Percentiles rank a stretch among this genome's conserved stretches.
These are phyloP conservation scores for Reticulitermes lucifugus DNA, from an alignment of 2,888 invertebrate species.

Conservation along the genomic window DNA sequence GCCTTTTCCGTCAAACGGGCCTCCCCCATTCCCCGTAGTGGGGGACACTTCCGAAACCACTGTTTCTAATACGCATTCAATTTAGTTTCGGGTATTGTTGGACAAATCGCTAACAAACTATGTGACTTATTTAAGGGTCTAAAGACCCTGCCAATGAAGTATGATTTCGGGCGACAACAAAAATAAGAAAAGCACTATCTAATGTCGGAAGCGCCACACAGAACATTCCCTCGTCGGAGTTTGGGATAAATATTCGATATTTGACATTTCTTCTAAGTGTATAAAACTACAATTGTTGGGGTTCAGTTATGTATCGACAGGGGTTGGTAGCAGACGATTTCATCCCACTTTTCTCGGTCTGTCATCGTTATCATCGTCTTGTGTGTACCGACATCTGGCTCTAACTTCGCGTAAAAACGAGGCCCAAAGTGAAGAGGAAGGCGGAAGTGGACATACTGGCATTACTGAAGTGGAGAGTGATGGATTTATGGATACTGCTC, in stretches of 20 bases:
- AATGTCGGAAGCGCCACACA: background rate
- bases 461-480: background rate
- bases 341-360: background rate
- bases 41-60: background rate
- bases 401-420: background rate
- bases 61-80: background rate
- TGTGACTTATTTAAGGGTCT: conserved; percentile 15
- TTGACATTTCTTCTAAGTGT: background rate
- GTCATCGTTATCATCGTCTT: background rate
- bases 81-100: background rate
- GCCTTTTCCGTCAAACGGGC: background rate
- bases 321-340: background rate
- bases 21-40: background rate
- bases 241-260: no score
- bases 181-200: background rate
- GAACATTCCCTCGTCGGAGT: background rate
- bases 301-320: conserved; percentile 13
- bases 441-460: background rate
- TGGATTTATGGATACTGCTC: conserved; percentile 11
- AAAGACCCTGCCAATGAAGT: background rate
- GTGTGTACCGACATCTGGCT: background rate
- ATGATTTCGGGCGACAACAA: background rate
- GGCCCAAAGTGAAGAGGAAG: background rate
- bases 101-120: background rate
- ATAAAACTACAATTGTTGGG: background rate